Evolutionary conservation across 2,113 vertebrate species (phyloP), one percentile per base, ranked within the genome.

Genomic region (Pagrus major): DNA sequence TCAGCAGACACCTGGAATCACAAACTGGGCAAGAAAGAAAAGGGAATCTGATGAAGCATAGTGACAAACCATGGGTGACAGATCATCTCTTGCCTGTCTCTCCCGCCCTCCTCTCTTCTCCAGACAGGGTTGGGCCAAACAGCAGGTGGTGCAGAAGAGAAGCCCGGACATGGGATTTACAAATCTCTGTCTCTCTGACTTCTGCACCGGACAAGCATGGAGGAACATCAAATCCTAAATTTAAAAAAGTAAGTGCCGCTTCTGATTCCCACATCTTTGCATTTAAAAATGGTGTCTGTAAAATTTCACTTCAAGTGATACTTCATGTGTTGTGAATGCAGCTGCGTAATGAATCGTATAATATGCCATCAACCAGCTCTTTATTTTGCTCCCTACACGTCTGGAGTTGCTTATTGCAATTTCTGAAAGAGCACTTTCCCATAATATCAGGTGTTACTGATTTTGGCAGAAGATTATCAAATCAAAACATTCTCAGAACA

Each of bases 111-210:
- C 81, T 80, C 86, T 82, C 78, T 71, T 84, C 76, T 86, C 58
- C 66, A 84, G 80, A 81, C 84, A 90, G 87, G 90, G 92, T 63
- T 91, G 84, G 90, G 90, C 81, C 83, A 90, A 90, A 91, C 93
- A 94, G 94, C 90, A 94, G 94, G 94, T 94, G 94, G 94, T 88
- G 89, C 87, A 89, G 80, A 89, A 87, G 85, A 78, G 79, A 71
- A 88, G 88, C 67, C 77, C 51, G 77, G 84, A 91, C 76, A 71
- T 85, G 88, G 88, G 92, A 91, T 91, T 87, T 89, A 89, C 79
- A 91, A 83, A 93, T 88, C 88, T 81, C 59, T 60, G 77, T 61
- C 72, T 87, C 63, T 86, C 72, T 87, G 88, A 90, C 87, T 78
- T 90, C 76, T 80, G 80, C 71, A 75, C 77, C 20, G 60, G 83